Conservation (phyloP, 2,797 vertebrate species). For the Sebastes trivittatus region DNA sequence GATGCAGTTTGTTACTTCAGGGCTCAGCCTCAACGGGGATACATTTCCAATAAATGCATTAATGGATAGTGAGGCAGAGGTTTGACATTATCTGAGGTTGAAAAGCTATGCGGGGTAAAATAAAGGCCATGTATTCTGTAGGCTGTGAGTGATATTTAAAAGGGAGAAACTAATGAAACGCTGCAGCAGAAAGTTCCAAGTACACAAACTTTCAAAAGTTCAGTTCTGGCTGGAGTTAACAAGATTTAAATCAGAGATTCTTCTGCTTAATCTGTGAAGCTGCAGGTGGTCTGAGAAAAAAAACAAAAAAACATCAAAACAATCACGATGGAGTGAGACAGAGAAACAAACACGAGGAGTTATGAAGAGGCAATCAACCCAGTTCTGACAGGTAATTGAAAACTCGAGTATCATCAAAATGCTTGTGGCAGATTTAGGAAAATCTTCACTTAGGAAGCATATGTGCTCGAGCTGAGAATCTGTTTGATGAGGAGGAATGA, state of each 20-base stretch:
- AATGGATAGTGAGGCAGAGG: background rate
- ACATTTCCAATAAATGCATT: background rate
- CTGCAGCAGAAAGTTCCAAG: conserved; percentile 4
- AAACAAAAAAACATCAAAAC: background rate
- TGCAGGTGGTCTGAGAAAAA: background rate
- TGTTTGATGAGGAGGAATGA: background rate
- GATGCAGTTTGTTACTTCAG: background rate
- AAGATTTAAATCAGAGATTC: background rate
- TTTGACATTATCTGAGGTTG: background rate
- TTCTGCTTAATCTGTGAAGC: background rate
- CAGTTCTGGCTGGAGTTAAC: background rate
- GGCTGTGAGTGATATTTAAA: background rate
- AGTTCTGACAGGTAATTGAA: background rate
- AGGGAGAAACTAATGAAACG: background rate
- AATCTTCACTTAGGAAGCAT: background rate
- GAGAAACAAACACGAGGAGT: background rate
- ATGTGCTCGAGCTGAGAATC: background rate
- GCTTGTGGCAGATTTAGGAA: background rate
- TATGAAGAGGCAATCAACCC: background rate
- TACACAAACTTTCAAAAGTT: background rate
- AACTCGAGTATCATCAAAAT: background rate
- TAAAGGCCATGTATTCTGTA: background rate
- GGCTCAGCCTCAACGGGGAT: background rate
- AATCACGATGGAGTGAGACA: background rate
- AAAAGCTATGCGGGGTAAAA: conserved; percentile 8